A percentile compares a stretch with the other conserved stretches of the same genome.
Evolutionary conservation across 2,113 vertebrate genomes (phyloP).

Genomic region (Panurus biarmicus): DNA sequence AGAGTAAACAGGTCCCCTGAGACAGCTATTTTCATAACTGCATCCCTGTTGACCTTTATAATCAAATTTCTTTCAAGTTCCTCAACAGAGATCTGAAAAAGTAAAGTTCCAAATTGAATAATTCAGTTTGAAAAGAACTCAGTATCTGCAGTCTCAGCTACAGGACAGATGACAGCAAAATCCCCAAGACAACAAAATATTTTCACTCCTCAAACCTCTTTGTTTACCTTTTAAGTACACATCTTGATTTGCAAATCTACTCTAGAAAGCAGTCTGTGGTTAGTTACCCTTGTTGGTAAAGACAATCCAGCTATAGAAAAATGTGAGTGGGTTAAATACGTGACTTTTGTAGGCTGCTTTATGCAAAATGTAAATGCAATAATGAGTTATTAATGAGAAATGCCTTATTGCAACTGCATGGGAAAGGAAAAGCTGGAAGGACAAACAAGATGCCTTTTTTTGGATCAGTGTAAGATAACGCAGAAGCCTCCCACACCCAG

Average conservation of each 20-base stretch:
- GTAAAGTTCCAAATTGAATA: background rate
- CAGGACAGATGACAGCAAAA: background rate
- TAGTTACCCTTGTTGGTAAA: background rate
- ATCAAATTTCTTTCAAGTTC: constrained; percentile 87
- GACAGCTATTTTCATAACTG: constrained; percentile 96
- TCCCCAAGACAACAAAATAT: background rate
- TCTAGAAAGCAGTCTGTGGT: background rate
- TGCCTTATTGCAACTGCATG: background rate
- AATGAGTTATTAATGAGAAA: background rate
- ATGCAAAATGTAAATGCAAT: background rate
- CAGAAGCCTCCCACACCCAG: background rate
- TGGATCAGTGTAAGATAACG: background rate
- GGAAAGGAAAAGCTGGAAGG: background rate
- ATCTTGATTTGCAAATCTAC: background rate
- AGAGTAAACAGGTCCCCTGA: constrained; percentile 85
- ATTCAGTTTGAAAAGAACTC: background rate
- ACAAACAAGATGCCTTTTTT: background rate
- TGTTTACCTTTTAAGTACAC: background rate
- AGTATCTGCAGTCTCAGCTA: background rate
- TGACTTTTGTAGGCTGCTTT: background rate
- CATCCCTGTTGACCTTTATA: constrained; percentile 91
- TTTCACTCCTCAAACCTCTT: background rate
- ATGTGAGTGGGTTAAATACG: background rate
- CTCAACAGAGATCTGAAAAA: constrained; percentile 87
- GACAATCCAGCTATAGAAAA: background rate